Percentiles rank a stretch among this genome's conserved stretches.
Conservation (phyloP, 1,140 invertebrate species). For the Bombus vancouverensis region DNA sequence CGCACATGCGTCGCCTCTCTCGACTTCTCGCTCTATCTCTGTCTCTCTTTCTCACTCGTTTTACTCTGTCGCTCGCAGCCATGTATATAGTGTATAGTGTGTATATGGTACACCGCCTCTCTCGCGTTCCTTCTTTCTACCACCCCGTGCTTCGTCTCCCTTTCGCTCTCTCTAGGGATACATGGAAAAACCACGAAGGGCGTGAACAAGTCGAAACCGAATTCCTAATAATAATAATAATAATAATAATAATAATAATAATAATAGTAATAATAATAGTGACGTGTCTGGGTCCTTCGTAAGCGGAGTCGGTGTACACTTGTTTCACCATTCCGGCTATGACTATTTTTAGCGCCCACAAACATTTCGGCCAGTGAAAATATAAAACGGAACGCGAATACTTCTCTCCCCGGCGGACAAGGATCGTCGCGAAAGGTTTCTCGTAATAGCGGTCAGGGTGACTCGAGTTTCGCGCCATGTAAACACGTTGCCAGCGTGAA, state of each 20-base stretch:
- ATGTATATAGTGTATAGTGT: neutral
- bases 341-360: neutral
- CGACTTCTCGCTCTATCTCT: neutral
- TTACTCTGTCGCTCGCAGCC: conserved; percentile 16
- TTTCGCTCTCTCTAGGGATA: conserved; percentile 30
- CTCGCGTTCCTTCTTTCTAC: conserved; percentile 38
- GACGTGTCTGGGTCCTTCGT: neutral
- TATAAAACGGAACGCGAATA: neutral
- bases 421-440: neutral
- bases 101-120: conserved; percentile 3
- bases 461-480: conserved; percentile 16
- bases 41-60: conserved; percentile 7
- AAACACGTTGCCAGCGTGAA: conserved; percentile 3
- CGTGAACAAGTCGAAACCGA: conserved; percentile 63
- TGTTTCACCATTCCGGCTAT: neutral
- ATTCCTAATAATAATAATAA: conserved; percentile 45
- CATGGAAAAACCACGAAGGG: conserved; percentile 66
- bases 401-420: neutral
- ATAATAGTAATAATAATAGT: conserved; percentile 48
- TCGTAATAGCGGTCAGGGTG: conserved; percentile 26
- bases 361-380: neutral
- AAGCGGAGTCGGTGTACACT: neutral
- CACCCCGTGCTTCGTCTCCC: conserved; percentile 34
- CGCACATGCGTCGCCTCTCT: conserved; percentile 76
- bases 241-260: conserved; percentile 5